Base-by-base conservation (phyloP, 2,113 vertebrate species). In the Salvelinus sp. region DNA sequence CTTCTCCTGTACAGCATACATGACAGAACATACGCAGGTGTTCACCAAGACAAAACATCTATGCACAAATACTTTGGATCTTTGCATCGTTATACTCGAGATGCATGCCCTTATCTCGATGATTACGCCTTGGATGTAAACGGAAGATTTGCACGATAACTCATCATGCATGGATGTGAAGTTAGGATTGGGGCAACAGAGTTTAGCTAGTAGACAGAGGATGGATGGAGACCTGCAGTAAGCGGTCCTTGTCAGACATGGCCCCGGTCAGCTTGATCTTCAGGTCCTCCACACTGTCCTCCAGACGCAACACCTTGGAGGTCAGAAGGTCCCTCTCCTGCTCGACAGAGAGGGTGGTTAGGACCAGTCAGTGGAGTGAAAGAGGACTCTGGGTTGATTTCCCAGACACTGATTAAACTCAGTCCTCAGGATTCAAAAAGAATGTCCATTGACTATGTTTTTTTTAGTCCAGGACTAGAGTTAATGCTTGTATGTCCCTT, bases 281-380 rank as follows among this genome's bases (percentile, higher is more conserved):
- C 25, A 94, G 80, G 18, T 93, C 90, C 79, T 86, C 85, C 16
- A 91, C 73, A 47, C 76, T 82, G 68, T 91, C 86, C 76, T 94
- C 92, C 77, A 94, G 57, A 44, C 86, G 88, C 50, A 87, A 22
- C 22, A 86, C 83, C 76, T 93, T 89, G 62, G 92, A 88, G 1
- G 90, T 90, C 63, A 94, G 76, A 33, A 89, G 75, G 3, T 92
- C 91, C 77, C 92, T 93, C 71, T 94, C 93, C 94, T 95, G 82
- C 76, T 4, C 13, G 48, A 28, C 14, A 22, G 33, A 20, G 20
- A 50, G 47, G 5, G 16, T 72, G 69, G 74, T 48, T 54, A 25
- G 64, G 72, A 60, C 33, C 38, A 13, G 20, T 64, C n/a, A 74
- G 23, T 44, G 54, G 66, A 0, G 6, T 27, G 7, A 20, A 16